Evolutionary conservation across 2,797 vertebrate species (phyloP).

Genomic region (Nothura maculosa): DNA sequence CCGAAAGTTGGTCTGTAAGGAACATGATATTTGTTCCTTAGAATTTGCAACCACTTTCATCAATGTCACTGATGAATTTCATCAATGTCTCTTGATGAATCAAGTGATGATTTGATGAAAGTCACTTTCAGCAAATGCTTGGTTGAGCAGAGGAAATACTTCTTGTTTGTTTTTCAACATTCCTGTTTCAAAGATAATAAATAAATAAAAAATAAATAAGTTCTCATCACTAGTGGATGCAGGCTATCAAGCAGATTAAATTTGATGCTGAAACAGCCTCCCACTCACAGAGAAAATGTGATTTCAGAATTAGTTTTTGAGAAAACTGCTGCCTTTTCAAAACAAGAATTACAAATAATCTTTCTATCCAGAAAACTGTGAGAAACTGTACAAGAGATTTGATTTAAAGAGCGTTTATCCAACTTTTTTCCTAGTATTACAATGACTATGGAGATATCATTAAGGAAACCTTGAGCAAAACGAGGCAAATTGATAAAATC

Average conservation of each 20-base stretch:
- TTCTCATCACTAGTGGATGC: not conserved
- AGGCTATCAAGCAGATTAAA: not conserved
- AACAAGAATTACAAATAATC: not conserved
- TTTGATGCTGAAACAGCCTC: not conserved
- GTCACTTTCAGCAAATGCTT: not conserved
- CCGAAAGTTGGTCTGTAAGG: not conserved
- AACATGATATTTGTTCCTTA: not conserved
- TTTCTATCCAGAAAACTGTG: not conserved
- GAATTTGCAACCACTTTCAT: not conserved
- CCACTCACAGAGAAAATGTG: not conserved
- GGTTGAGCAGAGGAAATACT: not conserved
- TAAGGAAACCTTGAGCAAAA: constrained; percentile 99
- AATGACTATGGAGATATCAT: constrained; percentile 99
- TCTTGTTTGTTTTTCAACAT: not conserved
- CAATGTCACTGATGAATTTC: no score
- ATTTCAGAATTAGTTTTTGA: not conserved
- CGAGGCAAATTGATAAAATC: constrained; percentile 98
- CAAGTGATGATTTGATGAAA: no score
- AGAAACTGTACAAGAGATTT: not conserved
- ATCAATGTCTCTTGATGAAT: no score
- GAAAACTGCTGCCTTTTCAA: not conserved
- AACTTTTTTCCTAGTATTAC: constrained; percentile 89
- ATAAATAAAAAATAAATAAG: not conserved
- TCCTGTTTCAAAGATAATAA: not conserved
- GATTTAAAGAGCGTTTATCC: not conserved